Evolutionary conservation across 2,113 vertebrate species (phyloP).

Genomic region (Scopus umbretta): DNA sequence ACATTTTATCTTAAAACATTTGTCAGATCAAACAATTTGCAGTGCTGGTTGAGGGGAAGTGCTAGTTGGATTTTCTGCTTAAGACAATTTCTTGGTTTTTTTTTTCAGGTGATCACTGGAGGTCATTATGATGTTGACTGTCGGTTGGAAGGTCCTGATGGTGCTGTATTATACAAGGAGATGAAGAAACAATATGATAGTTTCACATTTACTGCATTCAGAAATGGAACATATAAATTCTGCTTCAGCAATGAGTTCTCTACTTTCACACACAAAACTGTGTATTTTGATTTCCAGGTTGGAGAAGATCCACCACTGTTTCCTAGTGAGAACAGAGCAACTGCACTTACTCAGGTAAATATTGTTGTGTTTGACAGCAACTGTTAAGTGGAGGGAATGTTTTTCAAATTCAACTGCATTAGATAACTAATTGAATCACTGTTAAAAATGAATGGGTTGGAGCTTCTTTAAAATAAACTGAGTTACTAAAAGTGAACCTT

Average conservation of each 20-base stretch:
- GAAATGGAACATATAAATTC: slow-evolving; percentile 92
- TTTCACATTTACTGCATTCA: slow-evolving; percentile 90
- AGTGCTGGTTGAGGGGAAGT: neutral
- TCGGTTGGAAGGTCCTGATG: slow-evolving; percentile 87
- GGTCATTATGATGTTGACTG: slow-evolving; percentile 97
- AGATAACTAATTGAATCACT: neutral
- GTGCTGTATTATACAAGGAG: slow-evolving; percentile 89
- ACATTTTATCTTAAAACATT: neutral
- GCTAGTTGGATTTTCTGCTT: neutral
- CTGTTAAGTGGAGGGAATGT: neutral
- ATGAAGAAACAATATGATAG: slow-evolving; percentile 98
- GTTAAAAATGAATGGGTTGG: neutral
- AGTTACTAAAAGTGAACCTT: neutral
- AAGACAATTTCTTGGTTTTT: neutral
- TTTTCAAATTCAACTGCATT: neutral
- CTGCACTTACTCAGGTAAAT: slow-evolving; percentile 89
- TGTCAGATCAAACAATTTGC: neutral
- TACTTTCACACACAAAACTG: slow-evolving; percentile 96
- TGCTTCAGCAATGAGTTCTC: slow-evolving; percentile 98
- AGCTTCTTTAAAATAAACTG: neutral
- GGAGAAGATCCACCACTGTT: slow-evolving; percentile 93
- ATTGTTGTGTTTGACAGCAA: neutral
- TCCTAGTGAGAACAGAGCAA: slow-evolving; percentile 91
- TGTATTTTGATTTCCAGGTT: slow-evolving; percentile 97
- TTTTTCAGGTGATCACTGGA: slow-evolving; percentile 87